Evolutionary conservation across 1,140 invertebrate species (phyloP), one percentile per base, ranked within the genome.

Genomic region (Meloidogyne exigua): DNA sequence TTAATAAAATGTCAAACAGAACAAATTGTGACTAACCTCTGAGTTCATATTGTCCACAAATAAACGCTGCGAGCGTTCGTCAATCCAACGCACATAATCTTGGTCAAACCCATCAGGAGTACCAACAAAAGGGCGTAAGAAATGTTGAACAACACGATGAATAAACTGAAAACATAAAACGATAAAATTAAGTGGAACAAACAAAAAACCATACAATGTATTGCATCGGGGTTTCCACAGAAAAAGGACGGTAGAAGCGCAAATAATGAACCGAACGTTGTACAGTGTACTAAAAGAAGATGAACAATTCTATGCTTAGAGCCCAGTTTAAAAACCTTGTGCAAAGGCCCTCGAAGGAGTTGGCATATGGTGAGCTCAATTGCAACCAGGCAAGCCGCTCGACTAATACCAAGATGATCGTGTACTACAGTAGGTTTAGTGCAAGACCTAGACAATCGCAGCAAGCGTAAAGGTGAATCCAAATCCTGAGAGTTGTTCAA

Each of bases 151-250:
- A n/a, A 84, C 72, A 15, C 84, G 84, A 79, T 84, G 83, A 25
- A 84, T 78, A 49, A 81, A 84, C 71, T 73, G 4, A 18, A 44
- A 39, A 39, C 18, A 68, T 68, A 32, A 68, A 68, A 68, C 5
- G 36, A 28, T 67, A 12, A 25, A 23, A n/a, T 25, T 9, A 68
- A 68, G 1, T 42, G 11, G 13, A 57, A n/a, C 9, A 57, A n/a
- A n/a, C 5, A n/a, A 57, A 25, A 69, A 69, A 18, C 12, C 28
- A 3, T 15, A 71, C 71, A 26, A 84, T 80, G 66, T 87, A 84
- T 68, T 86, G 84, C 86, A 86, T 87, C 26, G 84, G 84, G 21
- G 84, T 86, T 73, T 86, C 84, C 39, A 86, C 72, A 18, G 81
- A 68, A 65, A 85, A 86, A n/a, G 84, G 70, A 15, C 84, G 86